Evolutionary conservation across 2,888 invertebrate species (phyloP), one percentile per base, ranked within the genome.

Genomic region (Sesia apiformis): DNA sequence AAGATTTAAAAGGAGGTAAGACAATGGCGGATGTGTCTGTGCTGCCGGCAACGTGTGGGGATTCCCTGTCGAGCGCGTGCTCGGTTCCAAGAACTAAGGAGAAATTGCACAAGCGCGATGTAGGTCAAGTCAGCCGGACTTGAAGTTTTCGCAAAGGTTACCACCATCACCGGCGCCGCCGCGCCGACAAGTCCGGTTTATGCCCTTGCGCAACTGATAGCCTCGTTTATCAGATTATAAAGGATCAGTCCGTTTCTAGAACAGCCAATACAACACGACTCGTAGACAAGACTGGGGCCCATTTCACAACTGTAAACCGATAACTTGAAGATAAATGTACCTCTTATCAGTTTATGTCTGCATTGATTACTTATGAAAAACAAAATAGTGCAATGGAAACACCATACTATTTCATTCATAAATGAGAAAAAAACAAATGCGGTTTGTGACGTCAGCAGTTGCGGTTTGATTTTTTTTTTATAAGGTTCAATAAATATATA

Each of bases 91-190:
- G 5, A 46, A 46, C 8, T 46, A 74, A 69, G 84, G 83, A 84
- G 88, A 89, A 87, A 88, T 87, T 87, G 84, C 87, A 82, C 82
- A 86, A 88, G 81, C 74, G 63, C 68, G 63, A 88, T 76, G 88
- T 89, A 68, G 89, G 89, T 88, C 89, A 85, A 46, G 87, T 74
- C 83, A 81, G 84, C 84, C 88, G 88, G 88, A 87, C 82, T 84
- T 81, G 79, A 81, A 72, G 82, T 84, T 85, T 83, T 82, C 81
- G 84, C 83, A 87, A 86, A 88, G 88, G 88, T 87, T 87, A 82
- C 76, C 78, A 72, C 69, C 71, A 72, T 68, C 69, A 69, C 68
- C 65, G 64, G 66, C 70, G 72, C 68, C 60, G 69, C 69, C 64
- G 70, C 60, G 62, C 64, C 71, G 60, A 61, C 64, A 71, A 72